These are phyloP conservation scores for Rhynchomys soricoides DNA, from an alignment of 2,113 vertebrate species.

Conservation along the genomic window DNA sequence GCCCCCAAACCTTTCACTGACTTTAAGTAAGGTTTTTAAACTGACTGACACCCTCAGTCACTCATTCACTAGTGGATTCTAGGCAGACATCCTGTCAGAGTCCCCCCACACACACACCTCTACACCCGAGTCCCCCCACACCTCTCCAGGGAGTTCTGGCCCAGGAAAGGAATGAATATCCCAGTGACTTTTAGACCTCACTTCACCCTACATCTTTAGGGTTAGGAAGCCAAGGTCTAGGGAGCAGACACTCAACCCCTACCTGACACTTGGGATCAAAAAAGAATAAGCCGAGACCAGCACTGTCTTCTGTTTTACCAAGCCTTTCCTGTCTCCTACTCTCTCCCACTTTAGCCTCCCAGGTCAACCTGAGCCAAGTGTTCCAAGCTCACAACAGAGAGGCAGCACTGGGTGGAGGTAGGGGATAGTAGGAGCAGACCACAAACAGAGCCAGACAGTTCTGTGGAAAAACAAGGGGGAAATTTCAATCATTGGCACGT, in stretches of 20 bases:
- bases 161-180: neutral
- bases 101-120: neutral
- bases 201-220: neutral
- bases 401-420: neutral
- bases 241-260: fast-evolving
- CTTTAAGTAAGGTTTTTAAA: neutral
- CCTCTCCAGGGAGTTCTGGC: neutral
- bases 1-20: neutral
- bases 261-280: neutral
- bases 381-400: neutral
- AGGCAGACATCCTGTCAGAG: neutral
- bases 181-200: neutral
- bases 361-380: neutral
- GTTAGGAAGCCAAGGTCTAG: neutral
- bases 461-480: conserved; percentile 68
- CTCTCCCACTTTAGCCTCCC: neutral
- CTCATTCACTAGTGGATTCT: neutral
- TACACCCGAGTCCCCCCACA: neutral
- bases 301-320: neutral
- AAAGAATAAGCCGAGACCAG: neutral
- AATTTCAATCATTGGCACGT: conserved; percentile 9
- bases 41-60: neutral
- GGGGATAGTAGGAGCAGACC: neutral
- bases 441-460: conserved; percentile 35
- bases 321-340: neutral